A percentile compares a stretch with the other conserved stretches of the same genome.
Conservation (phyloP, 2,113 vertebrate genomes). For the Terrapene triunguis region DNA sequence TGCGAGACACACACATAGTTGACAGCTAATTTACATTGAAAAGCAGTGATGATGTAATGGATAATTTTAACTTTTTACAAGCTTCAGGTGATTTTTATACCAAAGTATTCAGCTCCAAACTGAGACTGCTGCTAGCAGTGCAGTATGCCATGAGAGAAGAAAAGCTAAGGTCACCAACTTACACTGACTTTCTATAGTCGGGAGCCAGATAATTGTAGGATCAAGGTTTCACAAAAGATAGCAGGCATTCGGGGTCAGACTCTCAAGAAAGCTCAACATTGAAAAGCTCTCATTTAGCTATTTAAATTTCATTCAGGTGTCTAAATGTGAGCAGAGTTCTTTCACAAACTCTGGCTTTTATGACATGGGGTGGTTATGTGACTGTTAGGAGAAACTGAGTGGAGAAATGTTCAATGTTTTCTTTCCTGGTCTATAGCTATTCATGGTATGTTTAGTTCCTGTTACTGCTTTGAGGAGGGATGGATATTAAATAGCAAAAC, state of each 20-base stretch:
- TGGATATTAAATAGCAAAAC: not conserved
- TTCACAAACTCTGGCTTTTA: not conserved
- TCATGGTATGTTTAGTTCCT: not conserved
- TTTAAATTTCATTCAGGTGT: not conserved
- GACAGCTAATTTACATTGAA: not conserved
- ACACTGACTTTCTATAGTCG: not conserved
- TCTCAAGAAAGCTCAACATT: not conserved
- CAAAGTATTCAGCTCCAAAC: not conserved
- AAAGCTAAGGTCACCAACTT: not conserved
- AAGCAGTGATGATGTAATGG: not conserved
- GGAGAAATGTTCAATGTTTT: not conserved
- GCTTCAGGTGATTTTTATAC: not conserved
- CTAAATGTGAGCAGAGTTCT: not conserved
- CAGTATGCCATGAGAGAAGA: not conserved
- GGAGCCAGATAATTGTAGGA: not conserved
- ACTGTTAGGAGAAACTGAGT: not conserved
- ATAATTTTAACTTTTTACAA: accelerated
- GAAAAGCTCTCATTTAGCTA: not conserved
- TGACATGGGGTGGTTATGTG: not conserved
- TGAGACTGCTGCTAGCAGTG: not conserved
- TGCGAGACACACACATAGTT: not conserved
- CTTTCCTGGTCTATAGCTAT: not conserved
- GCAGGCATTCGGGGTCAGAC: not conserved
- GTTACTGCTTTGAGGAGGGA: not conserved
- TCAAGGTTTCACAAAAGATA: not conserved